These are phyloP conservation scores for Gouania willdenowi DNA, from an alignment of 2,797 vertebrate genomes.

Conservation along the genomic window DNA sequence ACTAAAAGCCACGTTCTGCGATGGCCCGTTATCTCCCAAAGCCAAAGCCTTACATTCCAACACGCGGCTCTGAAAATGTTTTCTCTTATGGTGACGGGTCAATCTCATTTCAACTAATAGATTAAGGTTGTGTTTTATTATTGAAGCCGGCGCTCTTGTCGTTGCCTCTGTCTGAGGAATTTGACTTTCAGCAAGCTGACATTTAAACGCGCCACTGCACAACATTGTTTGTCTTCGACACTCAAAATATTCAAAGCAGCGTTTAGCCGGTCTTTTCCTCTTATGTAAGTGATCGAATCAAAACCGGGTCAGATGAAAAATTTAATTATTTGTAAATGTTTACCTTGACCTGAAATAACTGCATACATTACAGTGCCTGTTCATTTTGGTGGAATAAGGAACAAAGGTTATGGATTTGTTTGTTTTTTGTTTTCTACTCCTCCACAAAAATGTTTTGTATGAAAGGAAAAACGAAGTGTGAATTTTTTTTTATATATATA, in stretches of 20 bases:
- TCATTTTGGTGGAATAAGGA: slow-evolving; percentile 37
- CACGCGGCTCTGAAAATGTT: slow-evolving; percentile 6
- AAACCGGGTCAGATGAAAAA: not conserved
- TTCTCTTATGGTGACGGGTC: slow-evolving; percentile 9
- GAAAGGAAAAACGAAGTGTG: too few species aligned
- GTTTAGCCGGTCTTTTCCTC: slow-evolving; percentile 7
- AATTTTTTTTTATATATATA: too few species aligned
- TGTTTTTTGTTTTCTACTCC: too few species aligned
- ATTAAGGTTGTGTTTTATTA: slow-evolving; percentile 14
- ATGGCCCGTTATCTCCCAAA: slow-evolving; percentile 9
- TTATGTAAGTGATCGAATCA: not conserved
- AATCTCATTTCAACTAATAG: slow-evolving; percentile 22
- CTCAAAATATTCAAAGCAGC: slow-evolving; percentile 17
- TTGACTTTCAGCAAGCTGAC: slow-evolving; percentile 15
- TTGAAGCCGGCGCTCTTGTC: too few species aligned
- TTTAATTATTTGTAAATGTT: slow-evolving; percentile 31
- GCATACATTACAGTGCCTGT: slow-evolving; percentile 40
- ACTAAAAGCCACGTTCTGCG: slow-evolving; percentile 27
- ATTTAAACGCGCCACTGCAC: slow-evolving; percentile 10
- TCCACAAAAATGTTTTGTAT: too few species aligned
- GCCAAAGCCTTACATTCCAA: not conserved
- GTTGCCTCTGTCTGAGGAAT: not conserved
- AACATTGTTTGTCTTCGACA: not conserved
- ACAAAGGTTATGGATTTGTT: too few species aligned
- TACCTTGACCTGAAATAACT: slow-evolving; percentile 43